Base-by-base conservation (phyloP, 2,888 invertebrate species). In the Keiferia lycopersicella region DNA sequence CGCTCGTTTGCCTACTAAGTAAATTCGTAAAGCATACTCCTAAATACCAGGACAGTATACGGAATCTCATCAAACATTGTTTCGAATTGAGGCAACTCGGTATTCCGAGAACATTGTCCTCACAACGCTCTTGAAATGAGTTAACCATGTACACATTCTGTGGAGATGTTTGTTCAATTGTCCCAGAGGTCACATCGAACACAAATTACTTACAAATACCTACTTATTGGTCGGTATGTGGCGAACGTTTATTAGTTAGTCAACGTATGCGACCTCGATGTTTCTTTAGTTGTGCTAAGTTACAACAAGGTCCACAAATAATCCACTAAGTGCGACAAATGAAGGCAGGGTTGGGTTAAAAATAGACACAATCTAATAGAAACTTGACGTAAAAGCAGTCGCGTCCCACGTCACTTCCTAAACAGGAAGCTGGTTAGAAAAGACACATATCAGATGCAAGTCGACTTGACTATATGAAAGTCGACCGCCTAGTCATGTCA, bases 91-190 rank as follows among this genome's bases (percentile, higher is more conserved):
- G 34, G 34, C n/a, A 41, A 41, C 2, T 3, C n/a, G 41, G 41
- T 3, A 41, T 41, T 41, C 41, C 41, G n/a, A 41, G 41, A 41
- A 41, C 6, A n/a, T 41, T n/a, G 41, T n/a, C 41, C 41, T 41
- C 41, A 41, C 41, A 41, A 3, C 41, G 41, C 1, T 41, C 41
- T 41, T 41, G 41, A 41, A 41, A 41, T 41, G 12, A 41, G 14
- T 41, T 14, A 41, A 41, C 41, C 14, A 14, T 41, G 41, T 41
- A 41, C 41, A 41, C 41, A 41, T 41, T 41, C 6, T 41, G 41
- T 18, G 18, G 38, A 57, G 57, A 57, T 57, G 57, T 57, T 57
- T 34, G 38, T 10, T 38, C 38, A 57, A 57, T 38, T 57, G 57
- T 38, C 16, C 1, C 38, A 16, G 38, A 57, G 57, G 57, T 38